Conservation (phyloP, 2,113 vertebrate species). For the Beaufortia kweichowensis region DNA sequence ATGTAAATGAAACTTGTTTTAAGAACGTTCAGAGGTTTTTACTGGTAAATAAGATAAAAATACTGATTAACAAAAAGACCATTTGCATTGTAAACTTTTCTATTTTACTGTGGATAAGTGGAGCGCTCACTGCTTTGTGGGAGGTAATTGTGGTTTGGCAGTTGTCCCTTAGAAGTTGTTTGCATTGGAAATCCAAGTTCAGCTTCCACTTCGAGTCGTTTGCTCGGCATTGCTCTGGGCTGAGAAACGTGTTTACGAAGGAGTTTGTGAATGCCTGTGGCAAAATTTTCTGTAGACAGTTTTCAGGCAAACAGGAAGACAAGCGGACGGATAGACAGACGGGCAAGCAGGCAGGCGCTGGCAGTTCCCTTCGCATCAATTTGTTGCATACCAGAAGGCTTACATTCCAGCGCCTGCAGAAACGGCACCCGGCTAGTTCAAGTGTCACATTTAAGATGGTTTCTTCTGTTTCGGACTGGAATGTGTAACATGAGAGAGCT, state of each 20-base stretch:
- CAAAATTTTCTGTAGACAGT: neutral
- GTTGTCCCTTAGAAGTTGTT: constrained; percentile 43
- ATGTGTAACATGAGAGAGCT: constrained; percentile 57
- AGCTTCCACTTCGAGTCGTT: neutral
- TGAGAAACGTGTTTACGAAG: constrained; percentile 13
- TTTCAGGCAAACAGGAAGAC: constrained; percentile 23
- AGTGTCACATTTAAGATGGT: constrained; percentile 68
- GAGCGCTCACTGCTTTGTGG: constrained; percentile 29
- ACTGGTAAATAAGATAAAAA: too few species aligned
- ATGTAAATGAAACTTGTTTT: too few species aligned
- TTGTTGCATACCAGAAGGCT: constrained; percentile 66
- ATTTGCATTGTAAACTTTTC: neutral
- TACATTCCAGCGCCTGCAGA: constrained; percentile 60
- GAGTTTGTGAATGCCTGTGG: constrained; percentile 24
- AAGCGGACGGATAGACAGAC: neutral
- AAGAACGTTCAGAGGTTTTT: too few species aligned
- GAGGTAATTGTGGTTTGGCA: constrained; percentile 51
- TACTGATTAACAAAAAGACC: too few species aligned
- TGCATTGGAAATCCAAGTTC: constrained; percentile 24
- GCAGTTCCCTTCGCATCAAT: constrained; percentile 57
- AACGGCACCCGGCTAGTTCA: constrained; percentile 70
- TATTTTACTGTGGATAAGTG: constrained; percentile 23
- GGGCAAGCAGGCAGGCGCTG: constrained; percentile 15
- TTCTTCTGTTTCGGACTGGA: constrained; percentile 61
- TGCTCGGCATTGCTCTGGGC: neutral